These are phyloP conservation scores for Garrulus glandarius DNA, from an alignment of 2,797 vertebrate genomes.

Conservation along the genomic window DNA sequence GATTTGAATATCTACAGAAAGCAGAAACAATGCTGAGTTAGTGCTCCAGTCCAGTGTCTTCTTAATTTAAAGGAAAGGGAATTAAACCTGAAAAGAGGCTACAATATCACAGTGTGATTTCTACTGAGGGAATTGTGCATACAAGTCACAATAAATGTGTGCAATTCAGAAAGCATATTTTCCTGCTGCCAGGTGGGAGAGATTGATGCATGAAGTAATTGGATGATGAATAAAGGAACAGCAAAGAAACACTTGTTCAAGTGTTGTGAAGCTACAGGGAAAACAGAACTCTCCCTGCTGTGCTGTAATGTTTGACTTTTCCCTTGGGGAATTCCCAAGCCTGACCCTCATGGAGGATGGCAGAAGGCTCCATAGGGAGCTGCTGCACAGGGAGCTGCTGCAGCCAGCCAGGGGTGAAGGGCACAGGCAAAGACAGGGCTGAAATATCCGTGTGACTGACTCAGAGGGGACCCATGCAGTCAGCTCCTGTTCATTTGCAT, in stretches of 20 bases:
- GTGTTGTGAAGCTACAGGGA: background rate
- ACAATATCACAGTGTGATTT: background rate
- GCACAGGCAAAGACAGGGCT: background rate
- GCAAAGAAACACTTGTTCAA: background rate
- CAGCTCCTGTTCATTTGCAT: background rate
- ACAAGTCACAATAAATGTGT: background rate
- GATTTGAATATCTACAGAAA: background rate
- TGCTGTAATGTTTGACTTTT: background rate
- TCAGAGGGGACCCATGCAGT: background rate
- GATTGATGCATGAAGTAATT: background rate
- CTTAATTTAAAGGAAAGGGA: background rate
- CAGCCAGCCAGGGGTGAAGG: background rate
- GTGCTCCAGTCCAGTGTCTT: background rate
- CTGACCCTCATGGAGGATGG: rapidly evolving
- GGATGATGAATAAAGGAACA: background rate
- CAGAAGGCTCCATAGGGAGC: background rate
- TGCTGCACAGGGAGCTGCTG: background rate
- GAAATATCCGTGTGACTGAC: background rate
- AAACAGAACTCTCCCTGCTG: background rate
- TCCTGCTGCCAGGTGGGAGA: background rate
- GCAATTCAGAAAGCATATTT: background rate
- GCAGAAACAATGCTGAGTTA: background rate
- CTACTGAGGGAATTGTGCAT: background rate
- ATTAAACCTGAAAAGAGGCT: background rate
- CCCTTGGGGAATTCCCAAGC: background rate